phyloP scores from a whole-genome alignment of 2,113 vertebrate genomes.

The Mobula hypostoma region DNA sequence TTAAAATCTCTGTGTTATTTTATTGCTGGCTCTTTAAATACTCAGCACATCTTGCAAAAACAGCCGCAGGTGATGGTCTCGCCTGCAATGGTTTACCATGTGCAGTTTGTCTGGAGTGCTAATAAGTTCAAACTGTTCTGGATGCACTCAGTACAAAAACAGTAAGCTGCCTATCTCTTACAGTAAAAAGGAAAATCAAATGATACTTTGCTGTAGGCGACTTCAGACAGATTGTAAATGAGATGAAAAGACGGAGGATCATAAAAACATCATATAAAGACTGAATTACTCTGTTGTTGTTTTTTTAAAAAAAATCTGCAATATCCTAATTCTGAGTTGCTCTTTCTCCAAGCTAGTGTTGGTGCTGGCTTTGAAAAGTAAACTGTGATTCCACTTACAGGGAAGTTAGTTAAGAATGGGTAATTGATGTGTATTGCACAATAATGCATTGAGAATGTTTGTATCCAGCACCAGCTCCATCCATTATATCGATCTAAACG shows the following conservation, averaged over 20 bases:
- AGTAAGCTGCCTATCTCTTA: not conserved
- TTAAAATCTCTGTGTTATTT: not conserved
- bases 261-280: not conserved
- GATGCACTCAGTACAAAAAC: not conserved
- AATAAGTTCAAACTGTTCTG: conserved; percentile 37
- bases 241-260: not conserved
- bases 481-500: not conserved
- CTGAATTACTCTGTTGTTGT: not conserved
- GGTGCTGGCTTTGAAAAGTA: not conserved
- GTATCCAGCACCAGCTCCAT: not conserved
- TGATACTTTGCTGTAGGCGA: not conserved
- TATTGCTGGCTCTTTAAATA: not conserved
- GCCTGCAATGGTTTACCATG: not conserved
- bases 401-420: not conserved
- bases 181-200: not conserved
- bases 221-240: not conserved
- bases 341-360: not conserved
- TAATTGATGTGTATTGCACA: not conserved
- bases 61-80: conserved; percentile 2
- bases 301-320: not conserved
- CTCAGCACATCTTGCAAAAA: conserved; percentile 9
- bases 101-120: conserved; percentile 22
- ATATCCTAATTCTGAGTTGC: not conserved
- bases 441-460: not conserved
- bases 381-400: not conserved